Percentiles rank a stretch among this genome's conserved stretches.
These are phyloP conservation scores for Pherbina coryleti DNA, from an alignment of 2,888 invertebrate genomes.

Conservation along the genomic window DNA sequence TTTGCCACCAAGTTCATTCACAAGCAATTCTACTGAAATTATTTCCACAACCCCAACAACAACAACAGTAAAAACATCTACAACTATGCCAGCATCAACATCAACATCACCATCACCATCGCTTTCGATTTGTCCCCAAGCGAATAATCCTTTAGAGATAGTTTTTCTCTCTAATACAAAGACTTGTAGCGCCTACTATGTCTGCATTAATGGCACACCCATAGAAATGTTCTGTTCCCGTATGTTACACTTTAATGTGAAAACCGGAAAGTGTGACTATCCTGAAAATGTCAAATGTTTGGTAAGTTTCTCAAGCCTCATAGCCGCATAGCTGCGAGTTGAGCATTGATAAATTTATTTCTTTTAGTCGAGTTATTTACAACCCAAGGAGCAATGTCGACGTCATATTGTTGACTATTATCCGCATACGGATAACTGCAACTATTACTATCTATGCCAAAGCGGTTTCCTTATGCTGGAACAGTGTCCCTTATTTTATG, in stretches of 20 bases:
- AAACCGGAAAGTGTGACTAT: slow-evolving; percentile 61
- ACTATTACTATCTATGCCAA: slow-evolving; percentile 63
- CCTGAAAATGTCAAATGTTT: slow-evolving; percentile 58
- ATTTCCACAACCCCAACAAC: not conserved
- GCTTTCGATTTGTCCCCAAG: slow-evolving; percentile 51
- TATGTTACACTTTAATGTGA: slow-evolving; percentile 59
- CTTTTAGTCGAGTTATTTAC: not conserved
- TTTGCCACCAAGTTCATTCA: not conserved
- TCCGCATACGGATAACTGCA: slow-evolving; percentile 63
- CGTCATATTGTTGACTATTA: slow-evolving; percentile 56
- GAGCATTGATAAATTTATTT: not conserved
- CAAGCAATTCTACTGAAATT: slow-evolving; percentile 5
- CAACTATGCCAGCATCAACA: not conserved
- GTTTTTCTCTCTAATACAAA: slow-evolving; percentile 55
- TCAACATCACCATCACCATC: not conserved
- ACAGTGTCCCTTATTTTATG: slow-evolving; percentile 64
- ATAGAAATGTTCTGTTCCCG: slow-evolving; percentile 60
- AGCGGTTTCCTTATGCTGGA: slow-evolving; percentile 63
- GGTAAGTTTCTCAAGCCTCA: slow-evolving; percentile 49
- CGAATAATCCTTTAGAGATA: slow-evolving; percentile 54
- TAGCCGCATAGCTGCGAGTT: not conserved
- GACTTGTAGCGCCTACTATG: slow-evolving; percentile 62
- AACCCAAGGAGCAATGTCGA: slow-evolving; percentile 28
- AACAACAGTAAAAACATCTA: not conserved
- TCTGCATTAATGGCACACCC: slow-evolving; percentile 59